phyloP scores from a whole-genome alignment of 2,888 invertebrate species.

The Drosophila tripunctata region DNA sequence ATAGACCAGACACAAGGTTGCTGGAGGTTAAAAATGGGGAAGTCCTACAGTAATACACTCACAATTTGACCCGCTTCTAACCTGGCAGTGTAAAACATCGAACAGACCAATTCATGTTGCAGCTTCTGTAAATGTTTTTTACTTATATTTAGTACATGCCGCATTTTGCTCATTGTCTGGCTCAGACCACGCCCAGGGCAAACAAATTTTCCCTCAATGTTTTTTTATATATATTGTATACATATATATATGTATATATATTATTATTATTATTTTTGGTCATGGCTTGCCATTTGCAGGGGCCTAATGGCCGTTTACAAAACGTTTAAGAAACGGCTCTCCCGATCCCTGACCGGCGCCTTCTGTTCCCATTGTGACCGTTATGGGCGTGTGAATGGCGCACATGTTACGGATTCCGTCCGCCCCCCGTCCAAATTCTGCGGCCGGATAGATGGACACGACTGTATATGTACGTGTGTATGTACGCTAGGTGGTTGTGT shows the following conservation, averaged over 20 bases:
- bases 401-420: constrained; percentile 55
- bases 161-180: constrained; percentile 52
- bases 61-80: background rate
- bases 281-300: constrained; percentile 36
- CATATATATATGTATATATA: background rate
- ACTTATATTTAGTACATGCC: constrained; percentile 23
- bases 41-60: constrained; percentile 11
- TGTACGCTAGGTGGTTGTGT: background rate
- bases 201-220: constrained; percentile 18
- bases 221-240: background rate
- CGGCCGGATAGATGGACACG: background rate
- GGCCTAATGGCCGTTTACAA: constrained; percentile 75
- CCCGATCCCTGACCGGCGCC: constrained; percentile 25
- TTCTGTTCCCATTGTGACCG: constrained; percentile 44
- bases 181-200: constrained; percentile 51
- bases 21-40: background rate
- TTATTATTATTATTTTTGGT: constrained; percentile 51
- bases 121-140: constrained; percentile 9
- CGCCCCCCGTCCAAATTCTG: constrained; percentile 20
- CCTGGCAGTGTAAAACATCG: background rate
- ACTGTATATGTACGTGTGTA: no score
- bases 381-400: constrained; percentile 70
- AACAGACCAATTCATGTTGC: background rate
- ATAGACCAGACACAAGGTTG: constrained; percentile 3
- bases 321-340: constrained; percentile 65